phyloP scores from a whole-genome alignment of 1,140 invertebrate species.

The Hydropsyche tenuis region DNA sequence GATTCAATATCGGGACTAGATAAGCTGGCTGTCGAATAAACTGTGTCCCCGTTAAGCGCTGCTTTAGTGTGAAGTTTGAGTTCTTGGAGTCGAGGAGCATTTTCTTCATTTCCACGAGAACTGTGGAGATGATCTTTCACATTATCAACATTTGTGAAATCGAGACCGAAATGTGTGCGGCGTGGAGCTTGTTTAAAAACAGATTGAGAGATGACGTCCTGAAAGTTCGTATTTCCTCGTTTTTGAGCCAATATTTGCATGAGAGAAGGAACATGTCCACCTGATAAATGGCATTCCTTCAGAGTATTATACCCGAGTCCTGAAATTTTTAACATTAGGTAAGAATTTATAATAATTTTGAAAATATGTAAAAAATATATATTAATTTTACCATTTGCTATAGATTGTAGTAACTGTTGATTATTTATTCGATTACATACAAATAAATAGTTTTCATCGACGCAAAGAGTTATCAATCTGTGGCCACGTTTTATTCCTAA shows the following conservation, averaged over 20 bases:
- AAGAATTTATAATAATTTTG: background rate
- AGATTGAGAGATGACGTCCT: conserved; percentile 5
- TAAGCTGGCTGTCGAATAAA: conserved; percentile 10
- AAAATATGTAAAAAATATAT: background rate
- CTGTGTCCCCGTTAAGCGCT: background rate
- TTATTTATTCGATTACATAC: background rate
- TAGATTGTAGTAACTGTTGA: background rate
- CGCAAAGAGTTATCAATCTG: background rate
- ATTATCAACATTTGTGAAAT: conserved; percentile 15
- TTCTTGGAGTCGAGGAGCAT: conserved; percentile 9
- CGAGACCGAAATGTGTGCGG: conserved; percentile 17
- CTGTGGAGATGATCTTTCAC: background rate
- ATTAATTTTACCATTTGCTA: conserved; percentile 6
- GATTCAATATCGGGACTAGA: conserved; percentile 1
- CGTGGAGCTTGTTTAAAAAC: background rate
- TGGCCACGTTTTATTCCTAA: background rate
- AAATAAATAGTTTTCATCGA: conserved; percentile 6
- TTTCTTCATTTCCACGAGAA: background rate
- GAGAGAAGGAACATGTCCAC: conserved; percentile 27
- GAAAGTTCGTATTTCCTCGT: background rate
- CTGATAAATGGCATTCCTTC: conserved; percentile 31
- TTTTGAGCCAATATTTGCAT: conserved; percentile 19
- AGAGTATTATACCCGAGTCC: conserved; percentile 3
- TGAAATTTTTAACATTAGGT: conserved; percentile 22
- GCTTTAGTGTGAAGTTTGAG: conserved; percentile 7